Evolutionary conservation across 1,140 invertebrate species (phyloP).

Genomic region (Temnothorax curvispinosus): DNA sequence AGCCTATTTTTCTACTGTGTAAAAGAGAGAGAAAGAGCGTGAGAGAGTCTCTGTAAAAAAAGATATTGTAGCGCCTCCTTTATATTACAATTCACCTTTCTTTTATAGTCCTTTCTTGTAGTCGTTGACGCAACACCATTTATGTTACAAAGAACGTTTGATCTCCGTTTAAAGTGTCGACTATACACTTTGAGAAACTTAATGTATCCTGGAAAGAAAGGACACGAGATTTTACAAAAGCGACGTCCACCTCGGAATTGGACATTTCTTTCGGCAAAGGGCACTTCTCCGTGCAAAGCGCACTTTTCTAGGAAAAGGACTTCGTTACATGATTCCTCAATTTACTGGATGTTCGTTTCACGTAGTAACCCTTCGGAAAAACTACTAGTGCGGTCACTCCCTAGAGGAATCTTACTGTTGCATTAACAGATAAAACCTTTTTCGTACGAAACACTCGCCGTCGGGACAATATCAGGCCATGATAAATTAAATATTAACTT

Average conservation of each 20-base stretch:
- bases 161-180: slow-evolving; percentile 36
- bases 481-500: slow-evolving; percentile 19
- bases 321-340: slow-evolving; percentile 48
- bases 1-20: not conserved
- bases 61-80: not conserved
- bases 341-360: slow-evolving; percentile 25
- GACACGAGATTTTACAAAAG: slow-evolving; percentile 49
- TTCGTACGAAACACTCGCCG: not conserved
- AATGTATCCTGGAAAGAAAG: slow-evolving; percentile 15
- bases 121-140: slow-evolving; percentile 36
- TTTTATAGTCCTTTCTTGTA: not conserved
- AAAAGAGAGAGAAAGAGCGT: not conserved
- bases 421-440: slow-evolving; percentile 22
- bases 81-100: not conserved
- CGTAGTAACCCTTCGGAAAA: slow-evolving; percentile 2
- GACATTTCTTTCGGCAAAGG: slow-evolving; percentile 43
- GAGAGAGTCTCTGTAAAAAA: not conserved
- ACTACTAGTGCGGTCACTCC: not conserved
- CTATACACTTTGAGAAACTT: slow-evolving; percentile 3
- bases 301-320: slow-evolving; percentile 14
- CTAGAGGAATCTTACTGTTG: slow-evolving; percentile 22
- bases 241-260: slow-evolving; percentile 34
- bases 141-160: slow-evolving; percentile 47
- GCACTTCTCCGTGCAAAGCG: slow-evolving; percentile 21
- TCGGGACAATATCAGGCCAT: not conserved